phyloP scores from a whole-genome alignment of 2,113 vertebrate genomes.

The Baryphthengus martii region DNA sequence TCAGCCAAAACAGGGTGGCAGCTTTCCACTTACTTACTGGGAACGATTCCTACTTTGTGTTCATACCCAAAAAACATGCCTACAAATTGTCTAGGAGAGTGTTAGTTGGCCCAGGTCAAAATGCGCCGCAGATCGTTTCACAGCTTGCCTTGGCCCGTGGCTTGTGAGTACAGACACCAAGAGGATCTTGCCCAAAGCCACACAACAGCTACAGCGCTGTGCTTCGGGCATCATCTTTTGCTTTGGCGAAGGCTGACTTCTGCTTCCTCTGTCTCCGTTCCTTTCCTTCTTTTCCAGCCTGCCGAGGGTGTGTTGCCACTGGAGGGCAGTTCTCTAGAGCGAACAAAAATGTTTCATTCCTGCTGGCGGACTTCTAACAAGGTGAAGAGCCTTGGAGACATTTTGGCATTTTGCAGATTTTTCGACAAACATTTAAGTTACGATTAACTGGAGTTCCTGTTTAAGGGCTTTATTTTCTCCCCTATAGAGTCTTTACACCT shows the following conservation, averaged over 20 bases:
- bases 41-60: neutral
- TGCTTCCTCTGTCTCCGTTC: neutral
- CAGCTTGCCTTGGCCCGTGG: fast-evolving
- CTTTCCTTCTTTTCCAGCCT: neutral
- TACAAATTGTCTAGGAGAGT: neutral
- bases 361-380: neutral
- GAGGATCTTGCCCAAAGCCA: neutral
- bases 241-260: neutral
- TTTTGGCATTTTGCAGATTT: neutral
- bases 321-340: neutral
- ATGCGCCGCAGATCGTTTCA: neutral
- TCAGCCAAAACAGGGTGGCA: neutral
- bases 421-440: neutral
- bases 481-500: neutral
- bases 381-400: neutral
- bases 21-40: neutral
- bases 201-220: neutral
- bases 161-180: neutral
- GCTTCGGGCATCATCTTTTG: neutral
- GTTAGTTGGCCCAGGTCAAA: neutral
- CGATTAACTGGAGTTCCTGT: neutral
- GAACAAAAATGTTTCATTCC: neutral
- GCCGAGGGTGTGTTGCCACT: neutral
- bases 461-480: neutral
- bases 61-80: neutral